Evolutionary conservation across 2,888 invertebrate genomes (phyloP).

Genomic region (Tenthredo notha): DNA sequence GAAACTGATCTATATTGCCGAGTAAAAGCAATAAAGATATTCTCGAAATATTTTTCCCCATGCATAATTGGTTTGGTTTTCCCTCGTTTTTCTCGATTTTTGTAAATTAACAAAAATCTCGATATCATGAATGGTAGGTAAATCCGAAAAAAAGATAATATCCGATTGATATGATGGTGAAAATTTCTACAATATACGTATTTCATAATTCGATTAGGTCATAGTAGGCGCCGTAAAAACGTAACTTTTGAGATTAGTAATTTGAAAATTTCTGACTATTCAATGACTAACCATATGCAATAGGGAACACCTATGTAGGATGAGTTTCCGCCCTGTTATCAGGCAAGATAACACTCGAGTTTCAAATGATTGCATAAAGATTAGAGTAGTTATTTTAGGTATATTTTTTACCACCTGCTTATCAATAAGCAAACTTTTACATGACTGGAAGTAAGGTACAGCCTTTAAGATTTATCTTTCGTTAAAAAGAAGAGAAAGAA

Average conservation of each 20-base stretch:
- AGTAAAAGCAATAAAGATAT: neutral
- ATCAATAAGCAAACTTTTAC: slow-evolving; percentile 7
- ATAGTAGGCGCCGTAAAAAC: neutral
- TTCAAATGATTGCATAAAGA: slow-evolving; percentile 2
- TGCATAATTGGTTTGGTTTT: neutral
- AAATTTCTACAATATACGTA: neutral
- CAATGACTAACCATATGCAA: neutral
- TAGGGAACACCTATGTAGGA: neutral
- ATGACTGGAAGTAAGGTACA: neutral
- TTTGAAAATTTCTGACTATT: neutral
- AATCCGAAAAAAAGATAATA: neutral
- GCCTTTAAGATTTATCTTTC: neutral
- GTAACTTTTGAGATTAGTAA: neutral
- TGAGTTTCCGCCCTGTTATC: neutral
- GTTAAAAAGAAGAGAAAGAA: neutral
- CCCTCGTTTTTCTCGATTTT: neutral
- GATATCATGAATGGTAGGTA: neutral
- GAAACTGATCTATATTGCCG: neutral
- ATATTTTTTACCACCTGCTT: slow-evolving; percentile 11
- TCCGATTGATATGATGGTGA: neutral
- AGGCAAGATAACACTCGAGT: neutral
- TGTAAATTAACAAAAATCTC: neutral
- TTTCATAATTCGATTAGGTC: neutral
- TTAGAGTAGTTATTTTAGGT: neutral
- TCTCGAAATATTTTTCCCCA: neutral